These are phyloP conservation scores for Cephus pulcher DNA, from an alignment of 2,888 invertebrate genomes.

Conservation along the genomic window DNA sequence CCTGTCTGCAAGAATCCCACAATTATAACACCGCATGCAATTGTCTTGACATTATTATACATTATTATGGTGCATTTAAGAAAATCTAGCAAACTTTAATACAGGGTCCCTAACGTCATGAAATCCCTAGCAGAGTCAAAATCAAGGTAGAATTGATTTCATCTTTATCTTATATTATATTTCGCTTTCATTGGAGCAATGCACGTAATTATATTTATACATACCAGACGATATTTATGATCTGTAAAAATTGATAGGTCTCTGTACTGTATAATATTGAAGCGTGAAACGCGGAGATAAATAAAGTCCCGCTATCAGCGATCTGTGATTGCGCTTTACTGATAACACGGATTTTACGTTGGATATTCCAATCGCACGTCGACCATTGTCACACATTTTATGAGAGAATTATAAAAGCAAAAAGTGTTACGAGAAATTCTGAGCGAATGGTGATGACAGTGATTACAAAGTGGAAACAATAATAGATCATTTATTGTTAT, in stretches of 20 bases:
- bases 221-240: neutral
- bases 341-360: neutral
- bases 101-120: neutral
- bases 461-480: neutral
- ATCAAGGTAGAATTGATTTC: neutral
- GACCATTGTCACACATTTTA: neutral
- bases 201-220: neutral
- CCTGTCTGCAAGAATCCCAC: neutral
- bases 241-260: neutral
- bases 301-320: neutral
- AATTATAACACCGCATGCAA: neutral
- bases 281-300: neutral
- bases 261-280: neutral
- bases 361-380: neutral
- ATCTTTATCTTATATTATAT: neutral
- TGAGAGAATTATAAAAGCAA: neutral
- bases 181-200: neutral
- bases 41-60: neutral
- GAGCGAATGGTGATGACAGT: neutral
- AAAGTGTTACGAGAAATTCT: neutral
- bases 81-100: neutral
- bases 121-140: neutral
- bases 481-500: neutral
- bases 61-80: neutral
- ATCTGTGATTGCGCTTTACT: neutral